Evolutionary conservation across 2,888 invertebrate genomes (phyloP).

Genomic region (Tachystola acroxantha): DNA sequence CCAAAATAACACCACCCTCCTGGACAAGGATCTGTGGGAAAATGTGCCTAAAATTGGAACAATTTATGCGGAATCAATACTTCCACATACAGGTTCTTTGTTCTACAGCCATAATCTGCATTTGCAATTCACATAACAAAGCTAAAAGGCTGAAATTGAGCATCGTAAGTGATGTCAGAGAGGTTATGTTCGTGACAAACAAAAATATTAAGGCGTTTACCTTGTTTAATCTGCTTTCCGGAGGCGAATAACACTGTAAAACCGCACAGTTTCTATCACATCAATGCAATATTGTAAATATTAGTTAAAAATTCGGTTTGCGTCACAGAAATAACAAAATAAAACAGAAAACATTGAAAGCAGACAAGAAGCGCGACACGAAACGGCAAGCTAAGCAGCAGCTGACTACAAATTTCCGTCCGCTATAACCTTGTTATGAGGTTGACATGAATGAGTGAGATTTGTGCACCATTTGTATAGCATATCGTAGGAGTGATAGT

Average conservation of each 20-base stretch:
- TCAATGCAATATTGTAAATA: conserved; percentile 54
- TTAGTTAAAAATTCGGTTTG: conserved; percentile 73
- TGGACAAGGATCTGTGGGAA: no score
- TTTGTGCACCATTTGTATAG: no score
- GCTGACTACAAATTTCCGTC: conserved; percentile 76
- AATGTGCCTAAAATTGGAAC: no score
- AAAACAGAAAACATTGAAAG: conserved; percentile 79
- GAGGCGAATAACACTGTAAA: conserved; percentile 58
- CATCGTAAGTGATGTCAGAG: conserved; percentile 56
- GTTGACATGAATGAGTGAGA: conserved; percentile 31
- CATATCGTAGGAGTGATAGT: no score
- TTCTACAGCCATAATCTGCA: conserved; percentile 5
- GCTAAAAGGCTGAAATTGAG: conserved; percentile 49
- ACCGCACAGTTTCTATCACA: conserved; percentile 65
- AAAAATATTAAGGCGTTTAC: conserved; percentile 78
- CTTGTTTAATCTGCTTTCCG: conserved; percentile 58
- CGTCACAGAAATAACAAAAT: conserved; percentile 78
- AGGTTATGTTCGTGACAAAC: conserved; percentile 77
- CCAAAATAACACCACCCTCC: no score
- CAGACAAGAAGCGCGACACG: conserved; percentile 80
- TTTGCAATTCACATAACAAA: conserved; percentile 25
- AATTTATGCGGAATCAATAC: no score
- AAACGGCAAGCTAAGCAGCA: conserved; percentile 84
- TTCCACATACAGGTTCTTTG: conserved; percentile 14
- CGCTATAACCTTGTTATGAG: conserved; percentile 60